Base-by-base conservation (phyloP, 2,113 vertebrate species). In the Dipodomys spectabilis region DNA sequence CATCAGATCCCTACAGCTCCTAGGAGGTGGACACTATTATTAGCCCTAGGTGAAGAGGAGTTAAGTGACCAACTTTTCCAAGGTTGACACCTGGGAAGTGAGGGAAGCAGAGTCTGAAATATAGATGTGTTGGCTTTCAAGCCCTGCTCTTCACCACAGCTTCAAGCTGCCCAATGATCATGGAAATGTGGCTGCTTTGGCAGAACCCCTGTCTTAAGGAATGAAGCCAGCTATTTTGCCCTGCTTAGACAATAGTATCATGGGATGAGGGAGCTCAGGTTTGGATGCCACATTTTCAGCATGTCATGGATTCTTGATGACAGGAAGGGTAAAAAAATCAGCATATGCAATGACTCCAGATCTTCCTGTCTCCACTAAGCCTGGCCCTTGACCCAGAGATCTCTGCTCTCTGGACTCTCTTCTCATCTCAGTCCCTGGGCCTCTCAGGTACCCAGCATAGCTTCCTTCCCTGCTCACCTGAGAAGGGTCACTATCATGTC, bases 371-470 rank as follows among this genome's bases (percentile, higher is more conserved):
- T 80, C 45, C 71, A 45, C 11, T 0, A 39, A 22, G 23, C 62
- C 60, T 28, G 15, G 44, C 19, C 62, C 0, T 49, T 27, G 44
- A 49, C 10, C 1, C 39, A 45, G 23, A 91, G 44, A 64, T 16
- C 19, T 19, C 25, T 35, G 3, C 30, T 73, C 12, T 86, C 80
- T 86, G 57, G 15, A 32, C 6, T 7, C 45, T 44, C 10, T 81
- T 13, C 49, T 1, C 19, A 2, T 13, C 49, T 1, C 19, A 2
- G 81, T 1, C 11, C n/a, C 35, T 3, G 27, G 2, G 2, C 1
- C 20, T 4, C 12, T 20, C 30, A 1, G 2, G 35, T 0, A 0
- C 25, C 18, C 2, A 19, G 25, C 7, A 20, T 2, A 5, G 18
- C 32, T 69, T 68, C 5, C 49, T 60, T 53, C 32, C 22, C 49